Base-by-base conservation (phyloP, 1,140 invertebrate species). In the Diploscapter pachys region DNA sequence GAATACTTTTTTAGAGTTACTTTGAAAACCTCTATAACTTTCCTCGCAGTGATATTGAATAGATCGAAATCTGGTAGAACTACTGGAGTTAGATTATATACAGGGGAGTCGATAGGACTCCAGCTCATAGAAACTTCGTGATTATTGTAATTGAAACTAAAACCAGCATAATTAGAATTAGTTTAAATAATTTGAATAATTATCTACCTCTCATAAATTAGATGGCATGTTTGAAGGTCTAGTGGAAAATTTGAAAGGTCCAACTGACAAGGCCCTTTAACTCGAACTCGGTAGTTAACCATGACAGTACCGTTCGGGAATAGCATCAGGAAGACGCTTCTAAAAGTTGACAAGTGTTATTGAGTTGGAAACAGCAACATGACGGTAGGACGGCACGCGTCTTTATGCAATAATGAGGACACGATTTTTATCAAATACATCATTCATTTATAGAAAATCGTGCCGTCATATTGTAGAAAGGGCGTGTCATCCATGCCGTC, bases 281-380 rank as follows among this genome's bases (percentile, higher is more conserved):
- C 81, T 57, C 82, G 69, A 6, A 86, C 81, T 52, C 83, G 78
- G 73, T 83, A 83, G 73, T 85, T 85, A 4, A 83, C 80, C 83
- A 82, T 85, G 59, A 86, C 81, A 4, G 83, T 83, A 13, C 82
- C 83, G 67, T 85, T 85, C 9, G 80, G 83, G 72, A 85, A 85
- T 31, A 84, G 65, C 83, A 84, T 85, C 8, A 84, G 73, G 57
- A 84, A 85, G 9, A 85, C 75, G 70, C 84, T 83, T 72, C 82
- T 83, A 66, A 69, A 81, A 66, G 9, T 53, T 68, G 67, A 4
- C 49, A 66, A 73, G 49, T 65, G n/a, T 13, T 11, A 13, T 48
- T 48, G 9, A 11, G 48, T 65, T 6, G 50, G 54, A 65, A n/a
- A 54, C 13, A 52, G 56, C 6, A 55, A 54, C 50, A 54, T 69